Base-by-base conservation (phyloP, 2,888 invertebrate genomes). In the Tromatobia lineatoria region DNA sequence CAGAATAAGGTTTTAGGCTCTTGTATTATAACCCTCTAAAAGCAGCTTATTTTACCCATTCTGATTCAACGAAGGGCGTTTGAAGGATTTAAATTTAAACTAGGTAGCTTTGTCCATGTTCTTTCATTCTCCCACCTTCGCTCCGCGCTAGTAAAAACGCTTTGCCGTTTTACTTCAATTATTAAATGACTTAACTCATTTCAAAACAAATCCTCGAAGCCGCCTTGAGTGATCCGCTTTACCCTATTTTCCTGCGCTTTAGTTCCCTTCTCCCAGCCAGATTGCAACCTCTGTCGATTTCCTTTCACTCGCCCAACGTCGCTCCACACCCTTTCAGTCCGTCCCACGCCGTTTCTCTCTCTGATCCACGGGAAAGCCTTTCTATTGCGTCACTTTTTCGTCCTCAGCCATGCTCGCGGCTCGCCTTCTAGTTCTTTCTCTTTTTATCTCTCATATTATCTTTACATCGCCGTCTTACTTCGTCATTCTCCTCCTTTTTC, bases 281-380 rank as follows among this genome's bases (percentile, higher is more conserved):
- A 18, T 64, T 20, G 52, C 70, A 70, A 54, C 52, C 52, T 70
- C 52, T 70, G 52, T 45, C 52, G 34, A 70, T 52, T 54, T 70
- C 67, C 76, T 77, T 69, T 66, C 64, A 76, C 79, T 66, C 76
- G 67, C 78, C 82, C 76, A 34, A 69, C 80, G 57, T 45, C 54
- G 1, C 77, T 70, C 80, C 20, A 13, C 52, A 13, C 52, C n/a
- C 45, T 69, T 45, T 78, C 69, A 57, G 57, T 78, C 47, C 15
- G 3, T 59, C 66, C 38, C 54, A 69, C 29, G 71, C 57, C n/a
- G 42, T 57, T 57, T 73, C 59, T 59, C 45, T 59, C 57, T 59
- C 25, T 70, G 73, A 76, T 59, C 38, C 75, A 76, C 70, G 71
- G 74, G 74, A 82, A 78, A 75, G 50, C 70, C 81, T 54, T 57